phyloP scores from a whole-genome alignment of 2,113 vertebrate species.

The Carollia perspicillata region DNA sequence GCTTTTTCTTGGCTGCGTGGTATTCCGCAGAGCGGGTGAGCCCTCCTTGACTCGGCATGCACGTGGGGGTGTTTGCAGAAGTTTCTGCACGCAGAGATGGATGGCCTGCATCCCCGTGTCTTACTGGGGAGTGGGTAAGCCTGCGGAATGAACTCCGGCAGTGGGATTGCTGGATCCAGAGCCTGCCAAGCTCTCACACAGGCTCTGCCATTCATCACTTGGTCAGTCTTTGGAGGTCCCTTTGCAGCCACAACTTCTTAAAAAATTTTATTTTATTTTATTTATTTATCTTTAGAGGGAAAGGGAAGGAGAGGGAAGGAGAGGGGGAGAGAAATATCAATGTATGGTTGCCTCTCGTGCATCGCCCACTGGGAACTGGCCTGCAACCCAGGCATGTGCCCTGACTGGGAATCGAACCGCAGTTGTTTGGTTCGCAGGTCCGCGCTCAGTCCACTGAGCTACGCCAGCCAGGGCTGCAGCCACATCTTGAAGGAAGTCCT shows the following conservation, averaged over 20 bases:
- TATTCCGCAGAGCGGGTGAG: neutral
- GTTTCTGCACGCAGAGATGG: fast-evolving
- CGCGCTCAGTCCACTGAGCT: too few species aligned
- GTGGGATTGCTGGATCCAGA: neutral
- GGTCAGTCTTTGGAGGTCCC: neutral
- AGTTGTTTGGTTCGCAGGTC: too few species aligned
- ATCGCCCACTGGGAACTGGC: too few species aligned
- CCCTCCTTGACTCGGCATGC: fast-evolving
- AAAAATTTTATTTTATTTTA: too few species aligned
- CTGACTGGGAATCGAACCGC: too few species aligned
- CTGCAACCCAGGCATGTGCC: too few species aligned
- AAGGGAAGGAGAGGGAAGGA: too few species aligned
- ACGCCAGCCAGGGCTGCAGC: too few species aligned
- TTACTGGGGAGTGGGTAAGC: neutral
- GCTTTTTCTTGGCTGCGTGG: neutral
- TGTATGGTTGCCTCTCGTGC: too few species aligned
- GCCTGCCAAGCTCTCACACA: too few species aligned
- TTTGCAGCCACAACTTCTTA: neutral
- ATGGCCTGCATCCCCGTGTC: fast-evolving
- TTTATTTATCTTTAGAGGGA: too few species aligned
- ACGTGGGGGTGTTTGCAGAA: neutral
- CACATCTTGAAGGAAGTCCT: neutral
- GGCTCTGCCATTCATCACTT: fast-evolving
- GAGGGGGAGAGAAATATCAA: too few species aligned
- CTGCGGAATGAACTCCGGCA: neutral